A percentile compares a stretch with the other conserved stretches of the same genome.
Conservation (phyloP, 2,113 vertebrate genomes). For the Aythya baeri region DNA sequence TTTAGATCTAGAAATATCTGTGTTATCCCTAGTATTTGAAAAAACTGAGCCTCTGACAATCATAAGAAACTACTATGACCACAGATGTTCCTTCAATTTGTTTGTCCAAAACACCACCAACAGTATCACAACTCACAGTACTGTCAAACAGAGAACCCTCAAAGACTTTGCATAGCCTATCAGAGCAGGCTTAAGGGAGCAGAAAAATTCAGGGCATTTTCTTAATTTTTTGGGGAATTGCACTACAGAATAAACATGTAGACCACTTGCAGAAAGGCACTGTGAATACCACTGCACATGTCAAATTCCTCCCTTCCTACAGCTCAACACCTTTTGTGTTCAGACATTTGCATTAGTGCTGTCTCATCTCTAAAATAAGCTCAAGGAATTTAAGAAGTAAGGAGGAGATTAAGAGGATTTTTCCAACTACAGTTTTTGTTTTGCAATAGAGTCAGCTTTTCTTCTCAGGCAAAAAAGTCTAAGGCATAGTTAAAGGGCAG, state of each 20-base stretch:
- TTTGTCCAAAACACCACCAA: background rate
- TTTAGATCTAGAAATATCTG: background rate
- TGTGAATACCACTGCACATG: background rate
- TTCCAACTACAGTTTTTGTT: background rate
- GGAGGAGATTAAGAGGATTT: background rate
- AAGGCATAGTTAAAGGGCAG: background rate
- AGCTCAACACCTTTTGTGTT: background rate
- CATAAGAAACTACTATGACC: background rate
- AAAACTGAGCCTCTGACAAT: background rate
- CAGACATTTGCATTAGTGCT: background rate
- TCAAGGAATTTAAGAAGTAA: background rate
- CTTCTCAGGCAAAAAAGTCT: background rate
- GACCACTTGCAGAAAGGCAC: background rate
- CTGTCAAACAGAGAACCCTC: background rate
- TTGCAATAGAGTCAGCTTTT: constrained; percentile 21
- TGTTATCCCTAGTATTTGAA: background rate
- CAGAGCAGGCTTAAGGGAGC: background rate
- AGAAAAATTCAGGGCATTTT: background rate
- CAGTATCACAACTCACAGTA: background rate
- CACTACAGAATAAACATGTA: background rate
- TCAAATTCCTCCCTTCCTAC: background rate
- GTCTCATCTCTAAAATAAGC: background rate
- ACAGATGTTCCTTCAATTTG: background rate
- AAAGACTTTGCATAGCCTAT: background rate
- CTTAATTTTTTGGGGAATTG: background rate